These are phyloP conservation scores for Margaritifera margaritifera DNA, from an alignment of 2,888 invertebrate genomes.

Conservation along the genomic window DNA sequence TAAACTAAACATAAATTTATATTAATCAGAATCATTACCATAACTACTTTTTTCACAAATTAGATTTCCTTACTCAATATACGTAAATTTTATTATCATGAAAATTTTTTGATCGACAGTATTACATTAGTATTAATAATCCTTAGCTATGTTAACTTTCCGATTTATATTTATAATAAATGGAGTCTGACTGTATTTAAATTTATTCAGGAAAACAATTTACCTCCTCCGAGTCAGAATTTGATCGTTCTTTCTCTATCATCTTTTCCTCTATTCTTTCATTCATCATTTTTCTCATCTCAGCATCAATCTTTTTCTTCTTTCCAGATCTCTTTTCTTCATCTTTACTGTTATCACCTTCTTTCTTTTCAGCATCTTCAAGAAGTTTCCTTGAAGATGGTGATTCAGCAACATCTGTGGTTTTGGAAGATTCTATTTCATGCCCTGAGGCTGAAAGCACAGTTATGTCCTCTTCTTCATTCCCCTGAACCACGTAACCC, in stretches of 20 bases:
- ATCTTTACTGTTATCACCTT: slow-evolving; percentile 5
- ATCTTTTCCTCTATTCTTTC: slow-evolving; percentile 63
- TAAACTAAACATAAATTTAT: too few relatives aligned
- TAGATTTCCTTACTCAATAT: too few relatives aligned
- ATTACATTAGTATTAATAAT: too few relatives aligned
- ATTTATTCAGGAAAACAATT: background rate
- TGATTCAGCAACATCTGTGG: slow-evolving; percentile 11
- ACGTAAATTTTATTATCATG: too few relatives aligned
- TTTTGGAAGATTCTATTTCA: slow-evolving; percentile 29
- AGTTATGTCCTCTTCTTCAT: slow-evolving; percentile 28
- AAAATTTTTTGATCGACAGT: too few relatives aligned
- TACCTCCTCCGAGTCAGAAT: slow-evolving; percentile 49
- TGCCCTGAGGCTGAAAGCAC: slow-evolving; percentile 44
- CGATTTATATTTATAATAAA: background rate
- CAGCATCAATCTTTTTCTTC: slow-evolving; percentile 36
- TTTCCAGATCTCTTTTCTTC: slow-evolving; percentile 5
- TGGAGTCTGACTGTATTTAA: background rate
- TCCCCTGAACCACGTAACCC: slow-evolving; percentile 22
- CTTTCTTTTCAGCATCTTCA: slow-evolving; percentile 4
- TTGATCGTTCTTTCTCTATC: slow-evolving; percentile 37
- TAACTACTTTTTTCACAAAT: too few relatives aligned
- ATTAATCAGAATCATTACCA: too few relatives aligned
- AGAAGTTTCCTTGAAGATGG: background rate
- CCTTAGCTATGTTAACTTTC: too few relatives aligned
- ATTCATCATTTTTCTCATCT: slow-evolving; percentile 42